Evolutionary conservation across 2,888 invertebrate genomes (phyloP).

Genomic region (Apodemia zela): DNA sequence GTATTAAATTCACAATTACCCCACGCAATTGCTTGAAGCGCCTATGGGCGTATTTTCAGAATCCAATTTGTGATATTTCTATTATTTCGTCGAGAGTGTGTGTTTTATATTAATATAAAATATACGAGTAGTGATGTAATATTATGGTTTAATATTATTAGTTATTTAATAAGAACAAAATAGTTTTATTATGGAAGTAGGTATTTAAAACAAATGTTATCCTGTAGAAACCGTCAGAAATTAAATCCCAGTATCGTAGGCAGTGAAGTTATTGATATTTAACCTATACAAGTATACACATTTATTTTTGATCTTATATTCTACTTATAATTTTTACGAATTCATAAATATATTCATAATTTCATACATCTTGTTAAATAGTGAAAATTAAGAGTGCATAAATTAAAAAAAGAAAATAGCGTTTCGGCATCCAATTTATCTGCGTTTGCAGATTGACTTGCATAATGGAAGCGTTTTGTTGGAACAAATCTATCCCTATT

Average conservation of each 20-base stretch:
- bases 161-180: background rate
- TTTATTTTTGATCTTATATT: too few species aligned
- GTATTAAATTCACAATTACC: constrained; percentile 23
- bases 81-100: background rate
- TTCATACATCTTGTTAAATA: too few species aligned
- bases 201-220: too few species aligned
- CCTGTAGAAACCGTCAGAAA: too few species aligned
- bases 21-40: constrained; percentile 19
- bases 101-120: background rate
- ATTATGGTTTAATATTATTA: background rate
- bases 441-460: background rate
- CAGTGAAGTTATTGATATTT: too few species aligned
- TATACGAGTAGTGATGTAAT: background rate
- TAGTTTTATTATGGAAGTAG: background rate
- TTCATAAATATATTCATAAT: too few species aligned
- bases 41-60: constrained; percentile 16
- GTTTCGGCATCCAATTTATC: background rate
- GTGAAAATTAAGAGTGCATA: background rate
- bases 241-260: too few species aligned
- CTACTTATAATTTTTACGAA: too few species aligned
- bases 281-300: too few species aligned
- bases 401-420: background rate
- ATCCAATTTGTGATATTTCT: constrained; percentile 14
- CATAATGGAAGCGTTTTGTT: background rate
- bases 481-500: background rate